Base-by-base conservation (phyloP, 1,140 invertebrate species). In the Myzus persicae region DNA sequence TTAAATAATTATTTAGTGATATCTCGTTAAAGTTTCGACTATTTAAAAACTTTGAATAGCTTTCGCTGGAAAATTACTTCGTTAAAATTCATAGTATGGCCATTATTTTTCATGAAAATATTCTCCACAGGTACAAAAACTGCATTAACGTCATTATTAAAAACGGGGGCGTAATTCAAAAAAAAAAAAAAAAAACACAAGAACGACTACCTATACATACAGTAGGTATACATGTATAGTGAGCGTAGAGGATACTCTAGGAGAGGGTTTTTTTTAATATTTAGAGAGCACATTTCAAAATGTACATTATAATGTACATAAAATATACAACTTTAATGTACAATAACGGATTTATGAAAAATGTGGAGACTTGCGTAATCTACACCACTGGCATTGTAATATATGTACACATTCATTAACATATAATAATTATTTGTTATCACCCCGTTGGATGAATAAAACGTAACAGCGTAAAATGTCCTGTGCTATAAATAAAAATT, bases 51-150 rank as follows among this genome's bases (percentile, higher is more conserved):
- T 90, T 90, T 67, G 89, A 31, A 67, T 26, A 38, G 89, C 51
- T 42, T 24, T 42, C 40, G 89, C 54, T 90, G 24, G 38, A 42
- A 90, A 90, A 90, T 90, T 90, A 67, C 89, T 90, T 90, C 54
- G 89, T 90, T 90, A 90, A 90, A 90, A 90, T 90, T 90, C 89
- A 90, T 90, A 67, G 42, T 59, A 26, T 38, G 89, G 89, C 26
- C 89, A 90, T 90, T 90, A 90, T 90, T 90, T 90, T 90, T 90
- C 88, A 59, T 59, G 88, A 90, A 42, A 54, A 40, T 90, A 90
- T 90, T 90, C 51, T 42, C 14, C 11, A 18, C 51, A 20, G 54
- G 40, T 40, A 90, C 24, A 38, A 67, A 54, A 42, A 90, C 26
- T 42, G 38, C 38, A 67, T 67, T 90, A 90, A 90, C 89, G 89